phyloP scores from a whole-genome alignment of 2,888 invertebrate species.

The Salpingus planirostris region DNA sequence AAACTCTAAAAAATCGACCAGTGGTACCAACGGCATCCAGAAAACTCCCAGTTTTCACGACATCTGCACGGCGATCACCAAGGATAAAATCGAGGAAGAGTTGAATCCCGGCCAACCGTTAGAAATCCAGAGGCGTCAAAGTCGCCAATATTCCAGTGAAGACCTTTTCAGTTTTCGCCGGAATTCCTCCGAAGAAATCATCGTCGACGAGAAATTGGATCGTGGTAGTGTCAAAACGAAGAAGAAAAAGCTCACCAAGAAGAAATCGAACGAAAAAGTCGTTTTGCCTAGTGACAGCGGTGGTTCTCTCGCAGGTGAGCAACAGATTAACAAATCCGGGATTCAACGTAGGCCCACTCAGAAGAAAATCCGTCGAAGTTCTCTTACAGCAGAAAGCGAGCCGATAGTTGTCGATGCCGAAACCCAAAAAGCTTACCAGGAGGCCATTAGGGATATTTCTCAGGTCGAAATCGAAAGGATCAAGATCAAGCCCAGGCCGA shows the following conservation, averaged over 20 bases:
- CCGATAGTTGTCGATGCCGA: constrained; percentile 14
- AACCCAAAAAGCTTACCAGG: constrained; percentile 21
- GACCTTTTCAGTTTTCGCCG: constrained; percentile 41
- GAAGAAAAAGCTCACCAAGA: constrained; percentile 32
- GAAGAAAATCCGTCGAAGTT: constrained; percentile 27
- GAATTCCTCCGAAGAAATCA: constrained; percentile 45
- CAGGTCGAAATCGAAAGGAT: constrained; percentile 47
- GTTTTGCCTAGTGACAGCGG: constrained; percentile 3
- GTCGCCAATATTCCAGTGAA: constrained; percentile 31
- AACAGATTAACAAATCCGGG: constrained; percentile 13
- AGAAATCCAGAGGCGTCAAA: constrained; percentile 39
- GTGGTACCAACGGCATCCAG: constrained; percentile 3
- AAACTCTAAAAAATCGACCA: constrained; percentile 13
- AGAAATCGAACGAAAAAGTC: constrained; percentile 28
- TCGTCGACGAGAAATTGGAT: constrained; percentile 21
- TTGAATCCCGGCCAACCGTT: constrained; percentile 45
- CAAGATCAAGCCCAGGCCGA: constrained; percentile 43
- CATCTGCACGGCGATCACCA: constrained; percentile 47
- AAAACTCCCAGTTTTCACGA: constrained; percentile 47
- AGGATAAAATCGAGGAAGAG: constrained; percentile 46
- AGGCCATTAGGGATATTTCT: constrained; percentile 34
- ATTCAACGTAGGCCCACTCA: constrained; percentile 23
- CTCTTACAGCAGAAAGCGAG: constrained; percentile 17
- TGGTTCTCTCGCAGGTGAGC: no score
- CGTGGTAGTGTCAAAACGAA: constrained; percentile 25